Base-by-base conservation (phyloP, 35 echinoderm and acorn worm genomes). In the Holothuria glaberrima region DNA sequence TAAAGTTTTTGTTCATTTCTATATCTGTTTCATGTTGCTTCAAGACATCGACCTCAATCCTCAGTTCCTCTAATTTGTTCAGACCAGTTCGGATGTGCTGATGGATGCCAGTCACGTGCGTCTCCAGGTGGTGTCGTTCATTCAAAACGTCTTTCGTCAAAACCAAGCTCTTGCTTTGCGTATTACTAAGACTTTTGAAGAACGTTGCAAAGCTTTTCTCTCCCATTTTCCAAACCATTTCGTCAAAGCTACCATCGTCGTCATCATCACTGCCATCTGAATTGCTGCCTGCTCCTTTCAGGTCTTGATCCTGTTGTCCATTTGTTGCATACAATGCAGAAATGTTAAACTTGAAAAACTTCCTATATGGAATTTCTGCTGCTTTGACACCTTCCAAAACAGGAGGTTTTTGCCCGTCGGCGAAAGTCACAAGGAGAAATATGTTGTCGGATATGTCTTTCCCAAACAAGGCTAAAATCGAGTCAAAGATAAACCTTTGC, bases 401-500 rank as follows among this genome's bases (percentile, higher is more conserved):
- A 25, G 92, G 88, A n/a, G 92, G 92, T 19, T 65, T 90, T 58
- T 94, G 87, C 19, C 92, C 92, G 75, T 94, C 92, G 13, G 75
- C 59, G 33, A 94, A 94, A 18, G 92, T 94, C 12, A 90, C 71
- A 0, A 94, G 5, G 78, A n/a, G n/a, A n/a, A n/a, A n/a, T n/a
- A n/a, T n/a, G n/a, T n/a, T n/a, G n/a, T n/a, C n/a, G n/a, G n/a
- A 59, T 59, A 94, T 90, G 59, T 94, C 92, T 83, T 94, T 94
- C 2, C 92, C 92, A 29, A 94, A 94, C 0, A 94, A 20, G 9
- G 92, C 58, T 9, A 94, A 52, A 52, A 94, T 59, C 6, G 66
- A 80, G 22, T n/a, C n/a, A n/a, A n/a, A n/a, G n/a, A n/a, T n/a
- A n/a, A n/a, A n/a, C n/a, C n/a, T n/a, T n/a, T n/a, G n/a, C n/a